Percentiles rank a stretch among this genome's conserved stretches.
Conservation (phyloP, 2,113 vertebrate species). For the Jacana jacana region DNA sequence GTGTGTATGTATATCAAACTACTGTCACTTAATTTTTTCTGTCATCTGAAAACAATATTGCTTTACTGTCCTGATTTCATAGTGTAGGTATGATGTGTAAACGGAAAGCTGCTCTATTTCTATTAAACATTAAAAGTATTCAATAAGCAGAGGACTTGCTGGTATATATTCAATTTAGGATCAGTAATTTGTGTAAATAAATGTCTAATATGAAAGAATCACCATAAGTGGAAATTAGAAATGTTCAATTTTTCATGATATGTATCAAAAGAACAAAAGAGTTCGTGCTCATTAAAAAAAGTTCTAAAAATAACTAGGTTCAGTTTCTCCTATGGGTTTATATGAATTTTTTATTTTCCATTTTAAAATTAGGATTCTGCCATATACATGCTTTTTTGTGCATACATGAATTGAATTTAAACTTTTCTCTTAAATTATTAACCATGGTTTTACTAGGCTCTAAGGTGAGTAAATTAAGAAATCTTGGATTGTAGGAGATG, state of each 20-base stretch:
- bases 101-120: conserved; percentile 16
- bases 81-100: neutral
- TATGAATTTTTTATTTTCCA: conserved; percentile 69
- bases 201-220: conserved; percentile 57
- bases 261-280: conserved; percentile 53
- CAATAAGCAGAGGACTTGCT: conserved; percentile 13
- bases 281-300: conserved; percentile 27
- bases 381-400: conserved; percentile 6
- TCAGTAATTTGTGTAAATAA: conserved; percentile 69
- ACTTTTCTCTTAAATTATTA: conserved; percentile 66
- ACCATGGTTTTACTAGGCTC: neutral
- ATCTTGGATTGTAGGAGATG: neutral
- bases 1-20: neutral
- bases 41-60: neutral
- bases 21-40: neutral
- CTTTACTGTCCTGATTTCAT: neutral
- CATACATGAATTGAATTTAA: conserved; percentile 53
- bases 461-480: conserved; percentile 50
- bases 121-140: conserved; percentile 58
- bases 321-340: conserved; percentile 22
- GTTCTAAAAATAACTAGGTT: conserved; percentile 46
- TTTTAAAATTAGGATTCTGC: conserved; percentile 52
- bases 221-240: conserved; percentile 48
- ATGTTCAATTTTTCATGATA: conserved; percentile 65
- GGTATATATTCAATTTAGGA: conserved; percentile 63